Evolutionary conservation across 2,113 vertebrate genomes (phyloP), one percentile per base, ranked within the genome.

Genomic region (Myiozetetes cayanensis): DNA sequence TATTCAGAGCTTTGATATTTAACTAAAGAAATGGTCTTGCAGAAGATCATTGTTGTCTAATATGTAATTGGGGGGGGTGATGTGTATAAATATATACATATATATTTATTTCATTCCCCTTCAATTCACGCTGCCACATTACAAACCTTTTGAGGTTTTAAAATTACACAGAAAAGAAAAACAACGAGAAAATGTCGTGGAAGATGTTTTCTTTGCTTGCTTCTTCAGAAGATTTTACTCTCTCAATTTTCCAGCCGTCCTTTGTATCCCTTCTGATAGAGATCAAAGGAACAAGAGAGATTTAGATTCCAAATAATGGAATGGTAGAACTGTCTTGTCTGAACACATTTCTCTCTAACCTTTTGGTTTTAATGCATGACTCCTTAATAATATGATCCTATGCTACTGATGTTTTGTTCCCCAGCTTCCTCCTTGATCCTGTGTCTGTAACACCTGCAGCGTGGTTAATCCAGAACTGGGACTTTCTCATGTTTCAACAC

Each of bases 1-100:
- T 46, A 56, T 61, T 56, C 56, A 21, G 19, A 77, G 6, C 4
- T 70, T 80, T 65, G 22, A 4, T 85, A 63, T 85, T 75, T n/a
- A 75, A 25, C 43, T 55, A 47, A 65, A 30, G 31, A 75, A 91
- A 49, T 2, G 0, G 8, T 52, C 58, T 67, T 75, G 43, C 30
- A 50, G 31, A 55, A 49, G 27, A 47, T 33, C 55, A 12, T 35
- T 49, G 4, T 39, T 68, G 20, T 43, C 14, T 21, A n/a, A 11
- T 33, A 21, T 5, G 10, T 43, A 31, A 23, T 65, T 59, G 2
- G 2, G 2, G 4, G 11, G 3, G 3, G 12, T 18, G 5, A 28
- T 18, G 4, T 19, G 2, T 24, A 1, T 25, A 44, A 35, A 59
- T 59, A 59, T 43, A 35, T 21, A 6, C 44, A 5, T n/a, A 47